phyloP scores from a whole-genome alignment of 2,888 invertebrate genomes.

The Dascillus cervinus region DNA sequence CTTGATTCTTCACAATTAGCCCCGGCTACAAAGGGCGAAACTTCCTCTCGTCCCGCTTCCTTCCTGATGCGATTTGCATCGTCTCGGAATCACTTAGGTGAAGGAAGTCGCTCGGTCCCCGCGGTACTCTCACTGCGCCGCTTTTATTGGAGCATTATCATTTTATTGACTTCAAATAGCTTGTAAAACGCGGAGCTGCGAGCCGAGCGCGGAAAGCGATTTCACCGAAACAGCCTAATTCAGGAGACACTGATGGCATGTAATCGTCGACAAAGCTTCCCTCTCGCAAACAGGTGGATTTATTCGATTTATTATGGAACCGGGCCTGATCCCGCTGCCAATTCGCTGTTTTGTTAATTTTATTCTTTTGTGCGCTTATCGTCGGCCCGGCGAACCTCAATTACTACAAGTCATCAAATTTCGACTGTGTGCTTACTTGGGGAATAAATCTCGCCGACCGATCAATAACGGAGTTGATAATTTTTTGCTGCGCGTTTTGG shows the following conservation, averaged over 20 bases:
- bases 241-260: slow-evolving; percentile 46
- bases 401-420: too few relatives aligned
- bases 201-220: slow-evolving; percentile 40
- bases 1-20: too few relatives aligned
- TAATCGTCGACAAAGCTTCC: slow-evolving; percentile 41
- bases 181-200: slow-evolving; percentile 46
- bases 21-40: too few relatives aligned
- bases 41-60: slow-evolving; percentile 27
- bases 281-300: slow-evolving; percentile 43
- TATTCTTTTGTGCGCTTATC: too few relatives aligned
- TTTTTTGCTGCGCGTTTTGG: too few relatives aligned
- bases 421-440: too few relatives aligned
- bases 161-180: slow-evolving; percentile 50
- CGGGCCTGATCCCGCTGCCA: too few relatives aligned
- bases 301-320: slow-evolving; percentile 18
- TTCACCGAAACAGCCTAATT: slow-evolving; percentile 44
- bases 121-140: slow-evolving; percentile 26
- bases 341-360: too few relatives aligned
- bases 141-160: slow-evolving; percentile 46
- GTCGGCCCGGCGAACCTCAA: too few relatives aligned
- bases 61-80: slow-evolving; percentile 43
- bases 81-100: slow-evolving; percentile 41
- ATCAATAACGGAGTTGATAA: too few relatives aligned
- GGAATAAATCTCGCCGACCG: too few relatives aligned
- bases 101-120: slow-evolving; percentile 22